Percentiles rank a stretch among this genome's conserved stretches.
Conservation (phyloP, 2,888 invertebrate species). For the Pandemis corylana region DNA sequence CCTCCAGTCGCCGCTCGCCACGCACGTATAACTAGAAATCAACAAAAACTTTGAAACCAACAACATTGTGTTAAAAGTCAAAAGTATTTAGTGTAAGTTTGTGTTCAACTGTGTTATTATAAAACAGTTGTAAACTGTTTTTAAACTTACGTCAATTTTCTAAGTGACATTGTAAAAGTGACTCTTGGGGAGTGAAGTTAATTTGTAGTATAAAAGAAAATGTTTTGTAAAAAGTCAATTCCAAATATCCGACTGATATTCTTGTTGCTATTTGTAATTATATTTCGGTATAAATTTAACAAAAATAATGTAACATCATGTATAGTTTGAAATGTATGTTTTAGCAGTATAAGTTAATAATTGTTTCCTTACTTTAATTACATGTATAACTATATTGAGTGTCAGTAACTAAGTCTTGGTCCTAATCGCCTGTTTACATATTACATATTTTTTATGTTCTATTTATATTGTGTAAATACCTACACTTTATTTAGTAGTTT, state of each 20-base stretch:
- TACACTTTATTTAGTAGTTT: neutral
- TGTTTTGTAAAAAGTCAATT: conserved; percentile 66
- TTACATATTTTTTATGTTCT: neutral
- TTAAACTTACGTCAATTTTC: conserved; percentile 30
- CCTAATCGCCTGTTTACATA: neutral
- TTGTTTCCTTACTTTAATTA: neutral
- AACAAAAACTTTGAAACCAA: conserved; percentile 49
- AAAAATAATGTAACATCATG: conserved; percentile 39
- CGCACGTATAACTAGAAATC: conserved; percentile 84
- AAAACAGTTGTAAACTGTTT: conserved; percentile 24
- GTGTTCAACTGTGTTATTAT: conserved; percentile 19
- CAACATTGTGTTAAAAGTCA: conserved; percentile 33
- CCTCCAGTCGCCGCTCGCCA: conserved; percentile 82
- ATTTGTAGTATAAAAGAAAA: conserved; percentile 11
- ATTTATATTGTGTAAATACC: conserved; percentile 13
- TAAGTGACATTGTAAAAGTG: conserved; percentile 21
- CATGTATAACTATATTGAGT: neutral
- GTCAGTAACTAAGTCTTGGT: neutral
- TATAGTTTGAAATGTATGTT: conserved; percentile 44
- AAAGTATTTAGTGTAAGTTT: conserved; percentile 23
- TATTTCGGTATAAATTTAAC: conserved; percentile 34
- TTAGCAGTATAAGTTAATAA: conserved; percentile 7
- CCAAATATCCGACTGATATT: conserved; percentile 68
- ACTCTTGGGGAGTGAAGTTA: conserved; percentile 40
- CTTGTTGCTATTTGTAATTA: conserved; percentile 63